Percentiles rank a stretch among this genome's conserved stretches.
Conservation (phyloP, 1,140 invertebrate species). For the Trichomalopsis sarcophagae region DNA sequence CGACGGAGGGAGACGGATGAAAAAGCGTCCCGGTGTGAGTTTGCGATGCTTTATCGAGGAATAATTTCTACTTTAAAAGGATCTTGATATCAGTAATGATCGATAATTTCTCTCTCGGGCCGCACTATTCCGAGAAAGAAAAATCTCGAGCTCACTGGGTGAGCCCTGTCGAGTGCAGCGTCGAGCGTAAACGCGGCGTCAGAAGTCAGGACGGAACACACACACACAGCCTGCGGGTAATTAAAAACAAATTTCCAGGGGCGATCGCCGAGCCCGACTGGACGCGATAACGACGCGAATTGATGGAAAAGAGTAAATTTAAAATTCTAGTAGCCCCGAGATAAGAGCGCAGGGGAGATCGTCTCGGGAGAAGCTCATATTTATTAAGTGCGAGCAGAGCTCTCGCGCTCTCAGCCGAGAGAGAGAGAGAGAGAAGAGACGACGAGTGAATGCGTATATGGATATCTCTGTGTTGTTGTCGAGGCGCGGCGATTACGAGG, state of each 20-base stretch:
- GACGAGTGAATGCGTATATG: background rate
- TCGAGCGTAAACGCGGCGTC: background rate
- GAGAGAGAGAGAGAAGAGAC: background rate
- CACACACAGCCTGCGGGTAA: constrained; percentile 8
- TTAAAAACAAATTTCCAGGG: constrained; percentile 45
- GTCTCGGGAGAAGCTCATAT: constrained; percentile 25
- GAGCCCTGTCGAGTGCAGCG: too few relatives aligned
- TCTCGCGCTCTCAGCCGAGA: background rate
- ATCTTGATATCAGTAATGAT: background rate
- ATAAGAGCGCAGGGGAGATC: constrained; percentile 17
- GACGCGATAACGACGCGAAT: constrained; percentile 41
- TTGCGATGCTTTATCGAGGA: background rate
- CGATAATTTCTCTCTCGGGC: background rate
- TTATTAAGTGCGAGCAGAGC: constrained; percentile 47
- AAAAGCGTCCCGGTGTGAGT: background rate
- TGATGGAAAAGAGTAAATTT: constrained; percentile 49
- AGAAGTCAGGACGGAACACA: background rate
- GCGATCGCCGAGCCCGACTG: constrained; percentile 21
- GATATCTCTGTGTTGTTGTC: background rate
- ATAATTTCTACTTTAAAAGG: background rate
- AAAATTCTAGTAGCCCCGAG: constrained; percentile 49
- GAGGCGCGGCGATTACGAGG: constrained; percentile 16
- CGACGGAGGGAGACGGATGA: background rate
- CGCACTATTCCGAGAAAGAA: background rate
- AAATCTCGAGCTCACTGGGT: background rate